phyloP scores from a whole-genome alignment of 2,113 vertebrate genomes.

The Abramis brama region DNA sequence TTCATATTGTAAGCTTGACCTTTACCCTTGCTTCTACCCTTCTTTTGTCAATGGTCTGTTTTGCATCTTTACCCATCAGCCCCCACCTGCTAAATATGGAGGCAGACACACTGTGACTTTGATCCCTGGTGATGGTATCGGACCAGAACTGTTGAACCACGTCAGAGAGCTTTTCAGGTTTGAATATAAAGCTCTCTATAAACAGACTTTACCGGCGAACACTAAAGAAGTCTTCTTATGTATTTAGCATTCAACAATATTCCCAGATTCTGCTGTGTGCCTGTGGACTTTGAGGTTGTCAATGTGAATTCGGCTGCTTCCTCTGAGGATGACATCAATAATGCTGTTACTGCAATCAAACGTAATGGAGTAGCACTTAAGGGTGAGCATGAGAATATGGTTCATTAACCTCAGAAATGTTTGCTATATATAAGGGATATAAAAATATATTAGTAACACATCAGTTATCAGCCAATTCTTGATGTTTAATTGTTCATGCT shows the following conservation, averaged over 20 bases:
- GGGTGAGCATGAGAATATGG: slow-evolving; percentile 63
- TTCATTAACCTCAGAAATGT: neutral
- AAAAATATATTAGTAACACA: neutral
- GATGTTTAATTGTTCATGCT: neutral
- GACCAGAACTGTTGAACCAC: slow-evolving; percentile 81
- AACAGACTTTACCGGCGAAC: neutral
- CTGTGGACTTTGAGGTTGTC: slow-evolving; percentile 85
- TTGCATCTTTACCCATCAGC: slow-evolving; percentile 58
- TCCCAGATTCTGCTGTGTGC: slow-evolving; percentile 80
- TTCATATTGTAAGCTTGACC: neutral
- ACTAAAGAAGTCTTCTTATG: neutral
- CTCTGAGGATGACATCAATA: slow-evolving; percentile 77
- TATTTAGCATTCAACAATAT: slow-evolving; percentile 24
- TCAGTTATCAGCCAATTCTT: neutral
- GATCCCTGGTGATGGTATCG: slow-evolving; percentile 86
- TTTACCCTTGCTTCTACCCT: neutral
- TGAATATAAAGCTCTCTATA: neutral
- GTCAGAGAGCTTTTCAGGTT: slow-evolving; percentile 84
- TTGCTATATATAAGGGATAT: neutral
- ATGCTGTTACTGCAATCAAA: slow-evolving; percentile 83
- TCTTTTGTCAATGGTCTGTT: neutral
- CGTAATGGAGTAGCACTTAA: slow-evolving; percentile 85
- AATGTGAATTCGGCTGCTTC: slow-evolving; percentile 72
- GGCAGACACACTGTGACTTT: slow-evolving; percentile 84
- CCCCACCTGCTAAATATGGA: slow-evolving; percentile 83